Base-by-base conservation (phyloP, 2,113 vertebrate genomes). In the Spea multiplicata region DNA sequence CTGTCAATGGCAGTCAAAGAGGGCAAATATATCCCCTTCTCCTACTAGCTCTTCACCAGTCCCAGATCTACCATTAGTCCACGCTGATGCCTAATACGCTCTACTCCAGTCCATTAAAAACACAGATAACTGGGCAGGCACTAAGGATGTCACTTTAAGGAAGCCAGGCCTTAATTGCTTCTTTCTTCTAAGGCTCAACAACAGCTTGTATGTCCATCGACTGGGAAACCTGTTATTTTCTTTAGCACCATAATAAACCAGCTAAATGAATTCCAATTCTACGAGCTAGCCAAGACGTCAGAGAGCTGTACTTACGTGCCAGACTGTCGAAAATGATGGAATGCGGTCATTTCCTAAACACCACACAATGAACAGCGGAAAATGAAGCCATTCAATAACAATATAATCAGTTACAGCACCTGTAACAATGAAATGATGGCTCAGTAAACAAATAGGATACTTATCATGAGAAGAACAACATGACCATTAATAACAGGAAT, bases 361-460 rank as follows among this genome's bases (percentile, higher is more conserved):
- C 57, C 9, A 78, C 57, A 70, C 48, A 71, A 61, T 71, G 65
- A 78, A 78, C 46, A 71, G 12, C 44, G 65, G 76, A 52, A 71
- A 78, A 78, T 71, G 57, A 16, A 44, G 48, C 30, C 59, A 65
- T 65, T 78, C 57, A 78, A 71, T 71, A 70, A 65, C 17, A 45
- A 71, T 30, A 65, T 78, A 71, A 78, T 78, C 76, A 71, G 67
- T 61, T 47, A 17, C 76, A 78, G 61, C 76, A 71, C 76, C 76
- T 78, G 68, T 72, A 78, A 65, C 57, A 53, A 65, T 71, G 68
- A 52, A 71, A 46, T 62, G 59, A 72, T 10, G 68, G 62, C 53
- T 65, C 68, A 0, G 48, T n/a, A 71, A 71, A 65, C 30, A 64
- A 71, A 78, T 65, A 59, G 52, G 68, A 71, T 78, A 52, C 76